Evolutionary conservation across 2,888 invertebrate genomes (phyloP).

Genomic region (Chloromyia formosa): DNA sequence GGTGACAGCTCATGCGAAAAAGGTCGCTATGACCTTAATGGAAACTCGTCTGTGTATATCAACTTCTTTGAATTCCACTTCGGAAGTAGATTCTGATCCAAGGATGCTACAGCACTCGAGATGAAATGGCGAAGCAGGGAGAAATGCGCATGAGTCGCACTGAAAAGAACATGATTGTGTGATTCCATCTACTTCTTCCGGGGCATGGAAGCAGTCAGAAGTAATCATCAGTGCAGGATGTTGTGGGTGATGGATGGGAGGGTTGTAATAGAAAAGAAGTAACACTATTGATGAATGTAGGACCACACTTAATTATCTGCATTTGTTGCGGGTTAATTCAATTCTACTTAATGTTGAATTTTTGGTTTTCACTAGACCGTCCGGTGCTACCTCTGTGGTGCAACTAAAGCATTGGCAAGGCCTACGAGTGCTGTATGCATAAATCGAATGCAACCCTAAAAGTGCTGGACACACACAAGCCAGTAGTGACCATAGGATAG

Average conservation of each 20-base stretch:
- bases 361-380: constrained; percentile 12
- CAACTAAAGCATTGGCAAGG: constrained; percentile 9
- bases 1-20: not conserved
- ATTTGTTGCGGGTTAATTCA: no score
- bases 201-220: no score
- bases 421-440: constrained; percentile 6
- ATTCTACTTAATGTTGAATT: no score
- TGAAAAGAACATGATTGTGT: not conserved
- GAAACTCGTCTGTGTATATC: constrained; percentile 15
- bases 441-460: constrained; percentile 36
- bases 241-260: not conserved
- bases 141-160: constrained; percentile 14
- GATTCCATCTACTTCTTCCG: not conserved
- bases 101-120: constrained; percentile 32
- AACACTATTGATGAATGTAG: no score
- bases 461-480: constrained; percentile 20
- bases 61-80: constrained; percentile 11
- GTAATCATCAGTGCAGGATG: no score
- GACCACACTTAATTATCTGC: not conserved
- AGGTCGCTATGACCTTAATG: constrained; percentile 30
- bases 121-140: constrained; percentile 26
- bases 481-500: constrained; percentile 21
- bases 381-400: not conserved
- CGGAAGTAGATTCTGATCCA: not conserved
- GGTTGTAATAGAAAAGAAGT: not conserved